A percentile compares a stretch with the other conserved stretches of the same genome.
Evolutionary conservation across 2,113 vertebrate genomes (phyloP).

Genomic region (Hippocampus abdominalis): DNA sequence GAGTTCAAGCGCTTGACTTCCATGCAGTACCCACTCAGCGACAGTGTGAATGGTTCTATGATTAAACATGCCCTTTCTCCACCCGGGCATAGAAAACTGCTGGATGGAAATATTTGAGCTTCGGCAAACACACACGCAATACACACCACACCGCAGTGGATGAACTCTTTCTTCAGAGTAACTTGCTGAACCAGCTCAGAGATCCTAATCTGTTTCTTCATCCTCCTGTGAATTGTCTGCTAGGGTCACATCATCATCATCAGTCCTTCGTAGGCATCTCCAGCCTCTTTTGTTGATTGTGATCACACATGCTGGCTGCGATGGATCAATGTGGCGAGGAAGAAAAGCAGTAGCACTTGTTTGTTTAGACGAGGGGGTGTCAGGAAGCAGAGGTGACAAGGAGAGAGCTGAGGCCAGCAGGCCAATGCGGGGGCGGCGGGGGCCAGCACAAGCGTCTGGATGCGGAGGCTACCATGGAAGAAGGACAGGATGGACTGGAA

Average conservation of each 20-base stretch:
- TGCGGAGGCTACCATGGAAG: slow-evolving; percentile 40
- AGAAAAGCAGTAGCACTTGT: slow-evolving; percentile 50
- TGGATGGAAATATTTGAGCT: too few species aligned
- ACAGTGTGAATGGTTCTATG: too few species aligned
- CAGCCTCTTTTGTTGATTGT: slow-evolving; percentile 52
- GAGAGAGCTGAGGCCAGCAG: slow-evolving; percentile 30
- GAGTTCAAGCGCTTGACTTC: too few species aligned
- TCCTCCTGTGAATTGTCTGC: neutral
- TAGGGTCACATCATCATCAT: slow-evolving; percentile 19
- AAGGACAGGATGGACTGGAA: slow-evolving; percentile 40
- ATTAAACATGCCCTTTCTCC: too few species aligned
- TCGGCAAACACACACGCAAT: too few species aligned
- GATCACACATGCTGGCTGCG: slow-evolving; percentile 38
- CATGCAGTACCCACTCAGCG: too few species aligned
- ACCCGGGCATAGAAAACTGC: too few species aligned
- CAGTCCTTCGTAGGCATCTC: slow-evolving; percentile 42
- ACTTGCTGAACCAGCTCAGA: neutral
- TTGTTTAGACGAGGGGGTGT: slow-evolving; percentile 39
- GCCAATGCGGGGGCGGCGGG: slow-evolving; percentile 19
- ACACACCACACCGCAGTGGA: too few species aligned
- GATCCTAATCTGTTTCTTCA: neutral
- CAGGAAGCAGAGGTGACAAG: slow-evolving; percentile 65
- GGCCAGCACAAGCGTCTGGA: slow-evolving; percentile 24
- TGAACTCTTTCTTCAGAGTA: too few species aligned
- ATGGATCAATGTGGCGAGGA: slow-evolving; percentile 10